Evolutionary conservation across 1,140 invertebrate species (phyloP), one percentile per base, ranked within the genome.

Genomic region (Phthorimaea operculella): DNA sequence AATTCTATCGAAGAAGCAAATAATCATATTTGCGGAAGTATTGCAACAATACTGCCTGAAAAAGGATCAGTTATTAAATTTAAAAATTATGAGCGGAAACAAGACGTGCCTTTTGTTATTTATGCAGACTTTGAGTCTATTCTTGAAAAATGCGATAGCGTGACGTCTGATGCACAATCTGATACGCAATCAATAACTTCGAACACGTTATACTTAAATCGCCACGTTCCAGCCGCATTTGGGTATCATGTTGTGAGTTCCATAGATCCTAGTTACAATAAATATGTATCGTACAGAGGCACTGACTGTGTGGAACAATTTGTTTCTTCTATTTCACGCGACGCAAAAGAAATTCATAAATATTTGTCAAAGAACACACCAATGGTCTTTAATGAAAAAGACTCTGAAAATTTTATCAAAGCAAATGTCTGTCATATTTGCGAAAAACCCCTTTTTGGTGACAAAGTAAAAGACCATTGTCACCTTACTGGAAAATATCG

Each of bases 101-200:
- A 73, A 60, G 63, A 66, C 49, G 56, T 63, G 21, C 72, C 73
- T 33, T 75, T 76, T 59, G 58, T 69, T 21, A 63, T 77, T 52
- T 76, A 77, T 66, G 68, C 64, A 18, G 70, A 79, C 66, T 68
- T 74, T 45, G 72, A 82, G 69, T 68, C 66, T 50, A 51, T 76
- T 17, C 60, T 75, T 11, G 42, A 64, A 48, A n/a, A 11, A 9
- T 55, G 18, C 21, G 18, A 48, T 14, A 15, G 45, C 16, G 11
- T 14, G 16, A 28, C 33, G 44, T 33, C 17, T 28, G 21, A 28
- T 28, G 21, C 21, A 28, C 21, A 28, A 28, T 28, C 21, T 28
- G 21, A 28, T 28, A 28, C 21, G 21, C 21, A 28, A 28, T 28
- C 21, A 9, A 11, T 6, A 21, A 18, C 36, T 16, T 7, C 4